These are phyloP conservation scores for Linhomoeus sp. DNA, from an alignment of 2,888 invertebrate genomes.

Conservation along the genomic window DNA sequence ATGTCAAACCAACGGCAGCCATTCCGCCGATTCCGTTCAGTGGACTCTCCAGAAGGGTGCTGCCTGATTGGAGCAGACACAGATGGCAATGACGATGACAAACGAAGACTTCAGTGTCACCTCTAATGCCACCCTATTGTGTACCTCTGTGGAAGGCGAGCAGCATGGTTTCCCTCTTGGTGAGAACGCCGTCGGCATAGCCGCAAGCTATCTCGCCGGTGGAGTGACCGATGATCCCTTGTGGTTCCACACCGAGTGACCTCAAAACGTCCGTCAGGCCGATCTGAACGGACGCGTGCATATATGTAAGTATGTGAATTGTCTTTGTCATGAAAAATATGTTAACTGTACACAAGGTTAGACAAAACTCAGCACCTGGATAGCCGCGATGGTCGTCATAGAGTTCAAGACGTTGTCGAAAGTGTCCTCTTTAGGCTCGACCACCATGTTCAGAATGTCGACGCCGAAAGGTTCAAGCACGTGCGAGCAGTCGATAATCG, in stretches of 20 bases:
- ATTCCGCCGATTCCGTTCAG: conserved; percentile 38
- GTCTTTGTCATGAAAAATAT: too few relatives aligned
- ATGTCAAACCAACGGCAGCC: conserved; percentile 45
- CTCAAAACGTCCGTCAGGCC: not conserved
- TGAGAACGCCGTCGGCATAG: conserved; percentile 80
- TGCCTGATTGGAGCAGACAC: too few relatives aligned
- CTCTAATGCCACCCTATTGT: too few relatives aligned
- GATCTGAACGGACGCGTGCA: not conserved
- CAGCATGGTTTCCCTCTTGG: conserved; percentile 70
- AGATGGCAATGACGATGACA: too few relatives aligned
- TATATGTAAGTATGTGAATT: too few relatives aligned
- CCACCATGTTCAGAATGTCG: conserved; percentile 41
- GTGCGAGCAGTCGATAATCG: not conserved
- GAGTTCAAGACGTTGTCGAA: conserved; percentile 57
- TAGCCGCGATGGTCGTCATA: conserved; percentile 73
- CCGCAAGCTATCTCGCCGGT: conserved; percentile 73
- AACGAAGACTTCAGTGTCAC: too few relatives aligned
- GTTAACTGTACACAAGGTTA: too few relatives aligned
- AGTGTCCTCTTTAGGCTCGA: conserved; percentile 41
- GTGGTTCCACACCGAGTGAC: conserved; percentile 38
- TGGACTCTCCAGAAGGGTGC: too few relatives aligned
- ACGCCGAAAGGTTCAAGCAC: conserved; percentile 54
- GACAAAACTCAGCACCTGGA: too few relatives aligned
- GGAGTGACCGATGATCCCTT: conserved; percentile 84
- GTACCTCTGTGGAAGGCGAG: conserved; percentile 78